phyloP scores from a whole-genome alignment of 2,113 vertebrate genomes.

The Platichthys stellatus region DNA sequence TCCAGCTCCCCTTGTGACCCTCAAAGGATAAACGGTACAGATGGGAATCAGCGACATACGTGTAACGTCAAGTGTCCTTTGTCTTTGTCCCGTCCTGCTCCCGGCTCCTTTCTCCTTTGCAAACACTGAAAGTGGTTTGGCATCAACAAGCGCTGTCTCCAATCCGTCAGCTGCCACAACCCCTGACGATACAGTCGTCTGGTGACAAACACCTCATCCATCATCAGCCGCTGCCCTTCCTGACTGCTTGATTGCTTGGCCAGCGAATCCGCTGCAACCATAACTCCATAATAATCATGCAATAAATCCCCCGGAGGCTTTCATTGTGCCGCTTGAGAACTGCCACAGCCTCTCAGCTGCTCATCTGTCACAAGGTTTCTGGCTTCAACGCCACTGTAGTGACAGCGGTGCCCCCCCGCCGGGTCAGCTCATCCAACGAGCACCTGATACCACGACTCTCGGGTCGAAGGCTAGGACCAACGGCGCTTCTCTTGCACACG shows the following conservation, averaged over 20 bases:
- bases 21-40: background rate
- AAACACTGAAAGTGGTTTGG: background rate
- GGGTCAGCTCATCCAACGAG: conserved; percentile 34
- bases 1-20: too few relatives aligned
- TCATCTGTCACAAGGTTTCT: conserved; percentile 61
- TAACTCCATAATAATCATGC: conserved; percentile 51
- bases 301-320: conserved; percentile 28
- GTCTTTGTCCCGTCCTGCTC: background rate
- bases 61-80: background rate
- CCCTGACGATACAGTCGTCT: conserved; percentile 9
- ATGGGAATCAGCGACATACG: background rate
- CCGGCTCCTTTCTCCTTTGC: background rate
- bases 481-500: background rate
- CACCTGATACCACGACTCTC: conserved; percentile 19
- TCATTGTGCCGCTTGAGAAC: conserved; percentile 28
- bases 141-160: background rate
- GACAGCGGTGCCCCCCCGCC: conserved; percentile 25
- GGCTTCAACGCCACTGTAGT: conserved; percentile 27
- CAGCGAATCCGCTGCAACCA: conserved; percentile 26
- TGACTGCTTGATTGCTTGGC: conserved; percentile 23
- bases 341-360: conserved; percentile 21
- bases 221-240: conserved; percentile 31
- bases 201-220: conserved; percentile 41
- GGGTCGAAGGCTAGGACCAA: background rate
- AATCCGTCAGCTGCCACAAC: background rate